phyloP scores from a whole-genome alignment of 1,140 invertebrate genomes.

The Lepidurus arcticus region DNA sequence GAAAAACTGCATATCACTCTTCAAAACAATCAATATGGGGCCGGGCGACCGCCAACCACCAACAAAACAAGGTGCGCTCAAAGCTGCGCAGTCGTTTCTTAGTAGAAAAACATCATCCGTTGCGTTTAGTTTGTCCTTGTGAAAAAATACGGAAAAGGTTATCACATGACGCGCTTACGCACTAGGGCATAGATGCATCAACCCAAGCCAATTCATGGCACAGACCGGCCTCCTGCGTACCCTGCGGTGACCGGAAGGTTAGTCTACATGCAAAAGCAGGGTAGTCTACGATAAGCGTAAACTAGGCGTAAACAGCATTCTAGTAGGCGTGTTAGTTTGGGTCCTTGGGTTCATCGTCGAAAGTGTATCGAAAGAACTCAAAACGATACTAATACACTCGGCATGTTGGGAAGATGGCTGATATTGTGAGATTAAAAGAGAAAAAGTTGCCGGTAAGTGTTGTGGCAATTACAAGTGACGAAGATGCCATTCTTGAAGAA shows the following conservation, averaged over 20 bases:
- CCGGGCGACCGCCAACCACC: background rate
- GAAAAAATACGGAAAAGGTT: too few relatives aligned
- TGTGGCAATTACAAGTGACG: constrained; percentile 74
- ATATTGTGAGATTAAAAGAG: constrained; percentile 27
- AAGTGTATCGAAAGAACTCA: background rate
- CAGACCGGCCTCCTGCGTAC: too few relatives aligned
- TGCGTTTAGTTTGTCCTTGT: too few relatives aligned
- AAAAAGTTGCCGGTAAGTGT: constrained; percentile 54
- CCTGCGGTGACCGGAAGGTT: too few relatives aligned
- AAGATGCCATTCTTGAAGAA: constrained; percentile 64
- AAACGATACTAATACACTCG: background rate
- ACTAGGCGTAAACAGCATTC: background rate
- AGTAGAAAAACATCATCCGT: too few relatives aligned
- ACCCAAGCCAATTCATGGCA: too few relatives aligned
- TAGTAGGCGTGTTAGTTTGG: background rate
- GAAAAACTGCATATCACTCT: background rate
- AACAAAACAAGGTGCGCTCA: constrained; percentile 8
- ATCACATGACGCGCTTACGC: too few relatives aligned
- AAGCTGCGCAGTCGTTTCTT: background rate
- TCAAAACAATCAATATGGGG: constrained; percentile 18
- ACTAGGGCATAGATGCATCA: too few relatives aligned
- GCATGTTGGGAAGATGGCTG: constrained; percentile 18
- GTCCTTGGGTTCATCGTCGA: background rate
- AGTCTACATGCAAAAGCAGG: too few relatives aligned
- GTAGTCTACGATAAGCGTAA: background rate